phyloP scores from a whole-genome alignment of 2,113 vertebrate species.

The Pluvialis apricaria region DNA sequence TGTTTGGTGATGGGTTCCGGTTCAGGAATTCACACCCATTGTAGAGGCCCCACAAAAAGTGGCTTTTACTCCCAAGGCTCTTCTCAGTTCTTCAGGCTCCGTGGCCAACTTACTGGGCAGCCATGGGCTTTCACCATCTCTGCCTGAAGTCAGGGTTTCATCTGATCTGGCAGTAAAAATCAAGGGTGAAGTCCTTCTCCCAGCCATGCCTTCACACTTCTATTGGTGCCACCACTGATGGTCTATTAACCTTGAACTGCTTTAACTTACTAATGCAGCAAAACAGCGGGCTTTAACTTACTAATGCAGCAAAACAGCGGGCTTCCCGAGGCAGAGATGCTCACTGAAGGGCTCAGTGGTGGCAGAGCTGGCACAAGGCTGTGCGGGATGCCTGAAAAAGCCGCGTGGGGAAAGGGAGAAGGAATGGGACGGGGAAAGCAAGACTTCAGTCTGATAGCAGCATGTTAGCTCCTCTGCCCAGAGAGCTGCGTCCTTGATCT shows the following conservation, averaged over 20 bases:
- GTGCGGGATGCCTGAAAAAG: rapidly evolving
- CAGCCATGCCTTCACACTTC: not conserved
- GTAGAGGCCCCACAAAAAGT: not conserved
- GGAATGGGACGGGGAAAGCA: not conserved
- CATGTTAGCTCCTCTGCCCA: not conserved
- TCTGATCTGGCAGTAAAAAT: not conserved
- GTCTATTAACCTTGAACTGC: rapidly evolving
- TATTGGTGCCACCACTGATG: not conserved
- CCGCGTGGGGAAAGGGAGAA: not conserved
- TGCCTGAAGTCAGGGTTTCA: not conserved
- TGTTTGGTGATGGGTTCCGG: not conserved
- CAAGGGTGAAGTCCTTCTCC: not conserved
- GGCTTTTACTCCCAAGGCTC: not conserved
- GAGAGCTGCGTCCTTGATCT: not conserved
- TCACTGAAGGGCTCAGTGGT: not conserved
- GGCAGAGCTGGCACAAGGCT: not conserved
- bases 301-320: not conserved
- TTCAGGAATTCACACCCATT: not conserved
- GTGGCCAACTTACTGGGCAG: rapidly evolving
- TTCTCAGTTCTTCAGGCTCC: not conserved
- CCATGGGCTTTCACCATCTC: not conserved
- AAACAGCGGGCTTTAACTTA: not conserved
- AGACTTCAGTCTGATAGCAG: not conserved
- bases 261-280: not conserved
- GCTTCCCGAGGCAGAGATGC: not conserved